Evolutionary conservation across 2,113 vertebrate species (phyloP).

Genomic region (Hydrolagus affinis): DNA sequence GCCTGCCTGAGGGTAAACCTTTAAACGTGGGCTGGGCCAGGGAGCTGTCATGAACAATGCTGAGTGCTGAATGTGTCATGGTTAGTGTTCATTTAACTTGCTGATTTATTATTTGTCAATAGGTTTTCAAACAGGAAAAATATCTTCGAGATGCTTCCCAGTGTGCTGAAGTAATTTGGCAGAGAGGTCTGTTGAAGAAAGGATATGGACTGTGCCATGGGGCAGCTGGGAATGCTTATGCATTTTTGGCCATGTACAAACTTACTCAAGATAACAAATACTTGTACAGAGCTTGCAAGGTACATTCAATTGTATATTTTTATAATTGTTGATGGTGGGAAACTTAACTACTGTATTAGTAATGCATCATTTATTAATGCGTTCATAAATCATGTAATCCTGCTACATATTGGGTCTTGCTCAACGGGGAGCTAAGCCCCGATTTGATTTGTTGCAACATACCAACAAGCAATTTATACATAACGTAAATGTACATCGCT

Average conservation of each 20-base stretch:
- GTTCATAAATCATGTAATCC: background rate
- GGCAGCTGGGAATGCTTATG: conserved; percentile 80
- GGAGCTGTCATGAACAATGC: no score
- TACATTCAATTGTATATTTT: conserved; percentile 42
- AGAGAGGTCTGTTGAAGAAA: conserved; percentile 77
- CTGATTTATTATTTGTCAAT: conserved; percentile 23
- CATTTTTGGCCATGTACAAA: conserved; percentile 78
- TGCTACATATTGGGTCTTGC: background rate
- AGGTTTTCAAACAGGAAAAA: conserved; percentile 72
- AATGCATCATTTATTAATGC: background rate
- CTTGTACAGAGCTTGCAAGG: conserved; percentile 90
- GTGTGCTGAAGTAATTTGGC: conserved; percentile 85
- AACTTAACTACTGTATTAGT: background rate
- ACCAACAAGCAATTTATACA: no score
- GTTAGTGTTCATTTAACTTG: background rate
- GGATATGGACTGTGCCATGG: conserved; percentile 92
- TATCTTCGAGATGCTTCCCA: conserved; percentile 72
- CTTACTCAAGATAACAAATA: conserved; percentile 73
- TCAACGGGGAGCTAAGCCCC: background rate
- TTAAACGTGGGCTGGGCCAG: no score
- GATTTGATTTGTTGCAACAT: background rate
- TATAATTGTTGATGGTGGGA: background rate
- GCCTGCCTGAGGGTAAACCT: no score
- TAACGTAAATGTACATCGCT: no score
- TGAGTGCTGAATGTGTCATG: no score